A percentile compares a stretch with the other conserved stretches of the same genome.
phyloP scores from a whole-genome alignment of 2,888 invertebrate species.

The Pomacea canaliculata region DNA sequence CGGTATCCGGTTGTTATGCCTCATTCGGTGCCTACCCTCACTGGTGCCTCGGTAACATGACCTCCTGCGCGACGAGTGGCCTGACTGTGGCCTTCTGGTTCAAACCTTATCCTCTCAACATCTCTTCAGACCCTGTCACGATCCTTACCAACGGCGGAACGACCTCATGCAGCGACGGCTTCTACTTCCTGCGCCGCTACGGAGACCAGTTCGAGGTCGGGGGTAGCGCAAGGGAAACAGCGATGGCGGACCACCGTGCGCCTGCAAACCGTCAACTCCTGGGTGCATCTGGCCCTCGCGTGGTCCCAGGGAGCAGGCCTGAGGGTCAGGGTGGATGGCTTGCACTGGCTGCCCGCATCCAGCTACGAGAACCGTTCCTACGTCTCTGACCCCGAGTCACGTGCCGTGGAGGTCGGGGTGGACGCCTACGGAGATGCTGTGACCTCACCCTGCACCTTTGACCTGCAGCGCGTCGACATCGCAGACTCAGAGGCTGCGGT shows the following conservation, averaged over 20 bases:
- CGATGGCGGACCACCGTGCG: constrained; percentile 51
- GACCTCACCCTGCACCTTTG: constrained; percentile 35
- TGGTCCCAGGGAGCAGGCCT: constrained; percentile 44
- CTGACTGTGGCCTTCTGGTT: constrained; percentile 54
- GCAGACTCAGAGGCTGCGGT: background rate
- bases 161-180: constrained; percentile 55
- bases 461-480: constrained; percentile 21
- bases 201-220: constrained; percentile 62
- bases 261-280: constrained; percentile 38
- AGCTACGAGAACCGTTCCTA: constrained; percentile 28
- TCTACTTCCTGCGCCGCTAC: constrained; percentile 54
- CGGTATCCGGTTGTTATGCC: constrained; percentile 43
- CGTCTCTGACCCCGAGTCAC: constrained; percentile 18
- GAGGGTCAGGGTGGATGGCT: constrained; percentile 53
- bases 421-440: constrained; percentile 38
- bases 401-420: constrained; percentile 38
- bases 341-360: constrained; percentile 23
- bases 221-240: constrained; percentile 44
- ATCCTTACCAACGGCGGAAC: constrained; percentile 61
- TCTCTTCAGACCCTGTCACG: constrained; percentile 39
- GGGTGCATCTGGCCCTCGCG: constrained; percentile 45
- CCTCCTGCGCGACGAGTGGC: constrained; percentile 51
- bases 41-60: constrained; percentile 65
- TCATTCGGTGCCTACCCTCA: constrained; percentile 57
- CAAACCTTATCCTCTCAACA: constrained; percentile 37